Conservation (phyloP, 2,113 vertebrate genomes). For the Nipponia nippon region DNA sequence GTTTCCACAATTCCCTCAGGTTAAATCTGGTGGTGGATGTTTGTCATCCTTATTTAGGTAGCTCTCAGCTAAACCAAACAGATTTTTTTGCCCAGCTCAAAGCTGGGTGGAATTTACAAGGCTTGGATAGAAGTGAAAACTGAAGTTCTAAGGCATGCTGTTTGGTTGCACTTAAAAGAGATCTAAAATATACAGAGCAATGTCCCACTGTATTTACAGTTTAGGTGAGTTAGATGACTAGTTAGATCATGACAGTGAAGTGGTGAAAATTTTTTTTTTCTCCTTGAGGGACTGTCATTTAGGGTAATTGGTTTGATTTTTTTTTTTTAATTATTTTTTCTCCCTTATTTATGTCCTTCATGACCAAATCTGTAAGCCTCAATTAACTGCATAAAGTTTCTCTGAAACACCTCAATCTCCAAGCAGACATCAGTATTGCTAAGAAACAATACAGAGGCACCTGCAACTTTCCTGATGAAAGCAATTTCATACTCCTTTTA, state of each 20-base stretch:
- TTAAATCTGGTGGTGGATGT: neutral
- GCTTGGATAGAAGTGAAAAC: neutral
- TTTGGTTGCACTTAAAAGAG: neutral
- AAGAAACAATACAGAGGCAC: neutral
- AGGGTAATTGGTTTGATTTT: neutral
- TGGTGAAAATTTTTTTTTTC: neutral
- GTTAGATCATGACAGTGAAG: neutral
- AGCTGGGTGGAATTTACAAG: neutral
- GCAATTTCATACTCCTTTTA: neutral
- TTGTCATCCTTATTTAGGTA: neutral
- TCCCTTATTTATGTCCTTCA: neutral
- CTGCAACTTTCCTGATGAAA: neutral
- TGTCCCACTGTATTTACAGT: neutral
- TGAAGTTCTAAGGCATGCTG: neutral
- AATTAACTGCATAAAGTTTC: neutral
- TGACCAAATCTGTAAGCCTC: neutral
- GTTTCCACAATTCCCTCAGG: neutral
- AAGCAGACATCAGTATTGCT: neutral
- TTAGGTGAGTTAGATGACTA: neutral
- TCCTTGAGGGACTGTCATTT: neutral
- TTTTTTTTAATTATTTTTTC: neutral
- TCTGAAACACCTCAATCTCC: neutral
- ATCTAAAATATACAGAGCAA: neutral
- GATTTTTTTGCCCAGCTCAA: neutral
- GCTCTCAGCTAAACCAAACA: neutral